Conservation (phyloP, 2,113 vertebrate species). For the Gopherus evgoodei region DNA sequence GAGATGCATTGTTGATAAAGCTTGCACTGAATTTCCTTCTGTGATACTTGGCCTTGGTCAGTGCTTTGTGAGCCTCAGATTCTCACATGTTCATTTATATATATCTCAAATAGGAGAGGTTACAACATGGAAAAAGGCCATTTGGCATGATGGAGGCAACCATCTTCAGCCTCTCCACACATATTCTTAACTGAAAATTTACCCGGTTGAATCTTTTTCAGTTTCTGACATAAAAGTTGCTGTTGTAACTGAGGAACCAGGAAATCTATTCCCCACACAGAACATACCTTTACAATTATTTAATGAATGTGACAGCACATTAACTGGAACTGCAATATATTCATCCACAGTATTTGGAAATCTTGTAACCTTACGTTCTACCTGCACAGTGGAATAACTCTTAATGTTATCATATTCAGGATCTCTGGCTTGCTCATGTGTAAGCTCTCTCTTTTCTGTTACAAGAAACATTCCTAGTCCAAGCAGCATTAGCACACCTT, state of each 20-base stretch:
- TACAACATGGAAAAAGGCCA: neutral
- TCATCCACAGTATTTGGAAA: neutral
- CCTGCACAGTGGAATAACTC: neutral
- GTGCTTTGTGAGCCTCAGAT: neutral
- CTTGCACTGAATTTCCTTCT: neutral
- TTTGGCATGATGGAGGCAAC: neutral
- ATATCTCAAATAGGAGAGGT: too few species aligned
- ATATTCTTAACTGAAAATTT: neutral
- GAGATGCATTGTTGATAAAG: neutral
- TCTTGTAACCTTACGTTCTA: neutral
- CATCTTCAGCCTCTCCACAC: neutral
- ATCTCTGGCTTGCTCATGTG: slow-evolving; percentile 14
- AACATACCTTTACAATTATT: neutral
- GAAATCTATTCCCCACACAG: neutral
- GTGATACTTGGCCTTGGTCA: neutral
- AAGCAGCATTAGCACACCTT: slow-evolving; percentile 63
- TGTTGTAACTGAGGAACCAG: neutral
- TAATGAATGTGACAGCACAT: neutral
- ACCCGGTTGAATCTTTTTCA: neutral
- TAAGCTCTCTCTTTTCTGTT: slow-evolving; percentile 33
- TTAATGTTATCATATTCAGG: neutral
- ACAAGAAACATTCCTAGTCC: slow-evolving; percentile 30
- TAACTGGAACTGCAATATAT: neutral
- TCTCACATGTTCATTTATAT: neutral
- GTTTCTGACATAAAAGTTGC: neutral